Evolutionary conservation across 2,113 vertebrate genomes (phyloP).

Genomic region (Elephas maximus): DNA sequence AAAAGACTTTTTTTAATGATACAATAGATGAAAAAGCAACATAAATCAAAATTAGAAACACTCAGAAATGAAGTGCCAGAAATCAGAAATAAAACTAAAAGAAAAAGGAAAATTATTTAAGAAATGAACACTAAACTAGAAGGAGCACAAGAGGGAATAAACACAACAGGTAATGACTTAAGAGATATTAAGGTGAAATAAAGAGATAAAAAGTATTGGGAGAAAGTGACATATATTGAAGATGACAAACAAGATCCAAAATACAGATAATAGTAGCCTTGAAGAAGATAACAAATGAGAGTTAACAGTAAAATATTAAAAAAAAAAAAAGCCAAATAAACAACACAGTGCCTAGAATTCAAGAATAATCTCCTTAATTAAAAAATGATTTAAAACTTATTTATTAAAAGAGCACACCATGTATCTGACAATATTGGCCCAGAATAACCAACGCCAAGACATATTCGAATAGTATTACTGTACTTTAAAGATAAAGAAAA

Average conservation of each 20-base stretch:
- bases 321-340: not conserved
- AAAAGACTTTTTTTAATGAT: not conserved
- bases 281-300: not conserved
- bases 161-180: not conserved
- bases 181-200: not conserved
- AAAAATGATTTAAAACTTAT: not conserved
- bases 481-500: not conserved
- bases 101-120: conserved; percentile 34
- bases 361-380: not conserved
- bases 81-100: not conserved
- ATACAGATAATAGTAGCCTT: not conserved
- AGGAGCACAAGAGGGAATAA: not conserved
- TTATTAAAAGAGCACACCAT: not conserved
- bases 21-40: not conserved
- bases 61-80: not conserved
- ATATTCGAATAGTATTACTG: not conserved
- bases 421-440: not conserved
- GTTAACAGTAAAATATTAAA: not conserved
- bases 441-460: not conserved
- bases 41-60: not conserved
- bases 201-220: not conserved
- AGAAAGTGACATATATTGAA: not conserved
- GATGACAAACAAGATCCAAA: not conserved
- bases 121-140: conserved; percentile 37
- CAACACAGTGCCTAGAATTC: not conserved